Evolutionary conservation across 2,797 vertebrate species (phyloP).

Genomic region (Yasuhikotakia modesta): DNA sequence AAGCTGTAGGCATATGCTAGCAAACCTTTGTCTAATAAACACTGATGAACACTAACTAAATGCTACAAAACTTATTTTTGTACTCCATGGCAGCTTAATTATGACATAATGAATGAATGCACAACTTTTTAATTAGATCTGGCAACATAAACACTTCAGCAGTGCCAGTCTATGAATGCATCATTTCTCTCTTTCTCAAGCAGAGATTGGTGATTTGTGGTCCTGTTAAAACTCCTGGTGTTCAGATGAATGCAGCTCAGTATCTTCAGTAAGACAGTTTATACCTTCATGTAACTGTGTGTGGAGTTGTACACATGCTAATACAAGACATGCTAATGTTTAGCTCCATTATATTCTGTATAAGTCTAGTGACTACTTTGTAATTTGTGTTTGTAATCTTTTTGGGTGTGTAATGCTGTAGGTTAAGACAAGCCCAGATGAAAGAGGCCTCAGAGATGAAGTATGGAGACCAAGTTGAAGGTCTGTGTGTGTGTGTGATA

Average conservation of each 20-base stretch:
- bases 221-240: conserved; percentile 85
- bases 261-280: conserved; percentile 87
- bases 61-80: too few species aligned
- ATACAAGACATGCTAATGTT: not conserved
- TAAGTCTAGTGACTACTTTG: conserved; percentile 36
- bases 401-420: conserved; percentile 60
- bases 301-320: not conserved
- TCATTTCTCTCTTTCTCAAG: not conserved
- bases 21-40: too few species aligned
- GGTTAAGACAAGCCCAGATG: conserved; percentile 88
- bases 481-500: conserved; percentile 69
- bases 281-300: not conserved
- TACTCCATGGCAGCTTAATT: too few species aligned
- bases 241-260: conserved; percentile 79
- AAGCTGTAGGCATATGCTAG: too few species aligned
- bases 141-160: not conserved
- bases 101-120: not conserved
- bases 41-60: too few species aligned
- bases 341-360: conserved; percentile 74
- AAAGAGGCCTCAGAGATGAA: conserved; percentile 90
- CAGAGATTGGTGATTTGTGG: conserved; percentile 93
- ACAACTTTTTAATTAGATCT: not conserved
- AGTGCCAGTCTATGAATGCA: not conserved
- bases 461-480: conserved; percentile 88
- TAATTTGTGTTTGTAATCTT: conserved; percentile 79